Base-by-base conservation (phyloP, 1,140 invertebrate species). In the Zaprionus davidi region DNA sequence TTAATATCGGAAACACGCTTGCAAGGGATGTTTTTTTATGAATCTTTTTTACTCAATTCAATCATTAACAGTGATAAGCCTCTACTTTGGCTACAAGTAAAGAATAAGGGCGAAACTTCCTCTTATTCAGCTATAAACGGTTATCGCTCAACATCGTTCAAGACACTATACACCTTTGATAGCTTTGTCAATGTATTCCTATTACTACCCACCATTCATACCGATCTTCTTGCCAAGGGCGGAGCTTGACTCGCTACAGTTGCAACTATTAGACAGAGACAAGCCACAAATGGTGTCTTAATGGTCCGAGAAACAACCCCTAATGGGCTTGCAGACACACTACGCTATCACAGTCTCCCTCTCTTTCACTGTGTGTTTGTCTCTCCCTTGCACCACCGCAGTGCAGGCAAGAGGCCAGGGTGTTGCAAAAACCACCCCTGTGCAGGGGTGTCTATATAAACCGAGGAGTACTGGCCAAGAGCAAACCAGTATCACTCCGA, bases 11-110 rank as follows among this genome's bases (percentile, higher is more conserved):
- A 28, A 7, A 7, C 28, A 28, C 28, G 28, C 28, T 28, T 28
- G 7, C 7, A 28, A 28, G 7, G 31, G 9, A 11, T 28, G 9
- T 3, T 31, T 31, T 20, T 31, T 31, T 3, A 11, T 2, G 2
- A 11, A 31, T 31, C 31, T 31, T 31, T 31, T 31, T 13, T 11
- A 44, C 65, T 74, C 73, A 79, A 22, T 81, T 71, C 17, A 73
- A 79, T 79, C 79, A 81, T 81, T 79, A 81, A 79, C 69, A 76
- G 79, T 81, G 71, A 79, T 81, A 76, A 91, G 92, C 93, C 94
- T 94, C 93, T 93, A 44, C 94, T 94, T 94, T 41, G 94, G 93
- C 93, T 94, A 93, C 93, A 93, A 93, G 93, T 60, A 60, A 94
- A 93, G 92, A 93, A 92, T 93, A 93, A 93, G 91, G 92, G 22